A percentile compares a stretch with the other conserved stretches of the same genome.
These are phyloP conservation scores for Temnothorax unifasciatus DNA, from an alignment of 2,888 invertebrate species.

Conservation along the genomic window DNA sequence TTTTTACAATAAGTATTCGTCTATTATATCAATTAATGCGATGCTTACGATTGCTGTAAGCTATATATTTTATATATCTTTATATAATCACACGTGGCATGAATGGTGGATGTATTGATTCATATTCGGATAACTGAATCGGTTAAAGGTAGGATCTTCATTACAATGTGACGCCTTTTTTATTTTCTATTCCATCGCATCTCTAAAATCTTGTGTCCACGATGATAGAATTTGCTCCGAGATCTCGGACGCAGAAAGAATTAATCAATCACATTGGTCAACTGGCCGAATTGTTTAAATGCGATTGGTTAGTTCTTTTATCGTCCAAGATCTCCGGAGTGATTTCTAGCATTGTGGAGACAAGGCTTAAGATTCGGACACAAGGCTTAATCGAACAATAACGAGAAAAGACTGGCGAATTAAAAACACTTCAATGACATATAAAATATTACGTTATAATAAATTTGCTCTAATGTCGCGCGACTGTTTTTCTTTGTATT, in stretches of 20 bases:
- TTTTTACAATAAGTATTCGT: neutral
- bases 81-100: constrained; percentile 25
- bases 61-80: constrained; percentile 1
- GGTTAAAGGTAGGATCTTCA: constrained; percentile 11
- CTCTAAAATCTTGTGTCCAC: neutral
- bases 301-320: too few species aligned
- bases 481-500: constrained; percentile 20
- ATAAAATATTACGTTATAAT: constrained; percentile 9
- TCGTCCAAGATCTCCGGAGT: too few species aligned
- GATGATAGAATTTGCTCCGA: too few species aligned
- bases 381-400: constrained; percentile 37
- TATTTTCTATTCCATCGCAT: constrained; percentile 12
- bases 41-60: neutral
- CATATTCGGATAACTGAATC: constrained; percentile 31
- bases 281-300: too few species aligned
- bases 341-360: too few species aligned
- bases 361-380: neutral
- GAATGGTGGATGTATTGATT: constrained; percentile 31
- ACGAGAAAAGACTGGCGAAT: constrained; percentile 1
- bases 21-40: neutral
- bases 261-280: too few species aligned
- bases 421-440: constrained; percentile 36
- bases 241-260: too few species aligned
- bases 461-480: constrained; percentile 31
- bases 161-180: neutral